Evolutionary conservation across 1,140 invertebrate genomes (phyloP).

Genomic region (Dryas iulia): DNA sequence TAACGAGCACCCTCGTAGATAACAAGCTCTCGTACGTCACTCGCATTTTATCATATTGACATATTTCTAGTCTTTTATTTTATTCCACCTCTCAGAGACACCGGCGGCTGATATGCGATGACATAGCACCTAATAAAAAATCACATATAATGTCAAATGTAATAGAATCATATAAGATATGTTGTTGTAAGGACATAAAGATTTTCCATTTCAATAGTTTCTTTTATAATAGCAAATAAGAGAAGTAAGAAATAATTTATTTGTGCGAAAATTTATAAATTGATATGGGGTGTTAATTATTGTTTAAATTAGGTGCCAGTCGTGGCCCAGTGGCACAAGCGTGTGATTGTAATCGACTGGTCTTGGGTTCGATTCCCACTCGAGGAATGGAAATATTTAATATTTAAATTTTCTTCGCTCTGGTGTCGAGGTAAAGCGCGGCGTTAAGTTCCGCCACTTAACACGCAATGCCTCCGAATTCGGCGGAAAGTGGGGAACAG

Average conservation of each 20-base stretch:
- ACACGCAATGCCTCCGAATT: too few species aligned
- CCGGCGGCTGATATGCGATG: slow-evolving; percentile 13
- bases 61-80: slow-evolving; percentile 22
- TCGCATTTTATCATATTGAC: slow-evolving; percentile 43
- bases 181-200: not conserved
- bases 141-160: not conserved
- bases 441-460: too few species aligned
- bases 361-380: too few species aligned
- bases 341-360: too few species aligned
- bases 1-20: slow-evolving; percentile 27
- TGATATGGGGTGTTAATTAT: too few species aligned
- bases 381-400: too few species aligned
- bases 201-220: not conserved
- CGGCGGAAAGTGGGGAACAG: too few species aligned
- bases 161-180: not conserved
- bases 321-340: too few species aligned
- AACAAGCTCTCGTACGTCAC: slow-evolving; percentile 26
- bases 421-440: too few species aligned
- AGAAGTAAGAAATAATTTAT: not conserved
- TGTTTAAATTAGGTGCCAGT: too few species aligned
- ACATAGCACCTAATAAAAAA: slow-evolving; percentile 13
- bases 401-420: too few species aligned
- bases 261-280: not conserved
- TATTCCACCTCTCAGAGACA: slow-evolving; percentile 25
- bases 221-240: not conserved